These are phyloP conservation scores for Metallyticus violacea DNA, from an alignment of 2,888 invertebrate genomes.

Conservation along the genomic window DNA sequence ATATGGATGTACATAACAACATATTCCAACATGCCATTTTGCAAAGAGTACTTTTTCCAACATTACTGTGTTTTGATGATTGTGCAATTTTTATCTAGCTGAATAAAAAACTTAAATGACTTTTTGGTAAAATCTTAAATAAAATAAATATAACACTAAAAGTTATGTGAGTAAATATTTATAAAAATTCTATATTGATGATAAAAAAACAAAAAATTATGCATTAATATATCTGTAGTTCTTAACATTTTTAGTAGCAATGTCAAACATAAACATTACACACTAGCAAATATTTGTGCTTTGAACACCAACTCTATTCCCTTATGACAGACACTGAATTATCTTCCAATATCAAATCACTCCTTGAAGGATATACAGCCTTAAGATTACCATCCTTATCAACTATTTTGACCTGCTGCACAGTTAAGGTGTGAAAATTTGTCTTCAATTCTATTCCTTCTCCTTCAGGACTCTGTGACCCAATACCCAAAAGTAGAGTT, in stretches of 20 bases:
- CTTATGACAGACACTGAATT: constrained; percentile 7
- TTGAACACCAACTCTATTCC: not conserved
- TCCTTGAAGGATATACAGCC: constrained; percentile 75
- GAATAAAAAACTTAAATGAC: not conserved
- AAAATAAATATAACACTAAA: not conserved
- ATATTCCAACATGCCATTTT: too few species aligned
- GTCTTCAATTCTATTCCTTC: constrained; percentile 24
- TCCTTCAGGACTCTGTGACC: constrained; percentile 39
- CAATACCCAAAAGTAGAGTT: constrained; percentile 56
- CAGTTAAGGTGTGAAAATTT: constrained; percentile 43
- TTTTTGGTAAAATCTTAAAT: not conserved
- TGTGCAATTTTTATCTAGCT: too few species aligned
- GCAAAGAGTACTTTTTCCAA: too few species aligned
- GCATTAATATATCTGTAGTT: not conserved
- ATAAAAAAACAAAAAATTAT: not conserved
- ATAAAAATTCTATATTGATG: not conserved
- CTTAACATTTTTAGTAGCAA: not conserved
- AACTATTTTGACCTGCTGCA: constrained; percentile 68
- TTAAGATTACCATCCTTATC: constrained; percentile 68
- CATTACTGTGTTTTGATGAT: too few species aligned
- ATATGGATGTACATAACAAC: too few species aligned
- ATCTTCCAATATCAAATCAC: constrained; percentile 62
- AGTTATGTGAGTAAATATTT: not conserved
- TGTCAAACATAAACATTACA: not conserved
- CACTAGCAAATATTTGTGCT: not conserved